A percentile compares a stretch with the other conserved stretches of the same genome.
Conservation (phyloP, 2,797 vertebrate species). For the Etheostoma perlongum region DNA sequence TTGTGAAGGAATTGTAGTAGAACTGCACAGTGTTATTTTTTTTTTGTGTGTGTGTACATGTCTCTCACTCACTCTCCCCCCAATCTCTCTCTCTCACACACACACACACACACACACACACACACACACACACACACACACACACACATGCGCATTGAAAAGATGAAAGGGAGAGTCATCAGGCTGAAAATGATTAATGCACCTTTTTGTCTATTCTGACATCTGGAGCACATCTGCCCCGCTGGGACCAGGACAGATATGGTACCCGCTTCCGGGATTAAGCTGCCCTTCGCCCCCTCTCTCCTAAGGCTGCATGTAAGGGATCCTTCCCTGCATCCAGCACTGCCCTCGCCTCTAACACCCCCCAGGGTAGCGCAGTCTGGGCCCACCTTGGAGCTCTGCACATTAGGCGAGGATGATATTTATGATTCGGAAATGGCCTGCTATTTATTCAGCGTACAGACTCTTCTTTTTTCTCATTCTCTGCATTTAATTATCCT, state of each 20-base stretch:
- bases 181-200: constrained; percentile 87
- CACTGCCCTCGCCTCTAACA: constrained; percentile 29
- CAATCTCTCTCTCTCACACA: constrained; percentile 15
- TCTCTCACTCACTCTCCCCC: constrained; percentile 8
- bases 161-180: constrained; percentile 74
- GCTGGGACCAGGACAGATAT: constrained; percentile 70
- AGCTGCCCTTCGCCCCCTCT: constrained; percentile 63
- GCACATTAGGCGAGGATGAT: constrained; percentile 73
- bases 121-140: constrained; percentile 29
- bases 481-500: constrained; percentile 22
- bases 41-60: neutral
- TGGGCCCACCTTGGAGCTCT: constrained; percentile 67
- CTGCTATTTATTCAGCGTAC: constrained; percentile 79
- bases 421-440: constrained; percentile 83
- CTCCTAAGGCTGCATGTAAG: constrained; percentile 64
- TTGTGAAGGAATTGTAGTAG: neutral
- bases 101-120: constrained; percentile 25
- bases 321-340: constrained; percentile 46
- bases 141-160: constrained; percentile 42
- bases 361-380: constrained; percentile 35
- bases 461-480: constrained; percentile 36
- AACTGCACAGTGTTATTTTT: neutral
- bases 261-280: constrained; percentile 77
- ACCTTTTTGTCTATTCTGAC: constrained; percentile 69
- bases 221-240: constrained; percentile 75